Evolutionary conservation across 2,888 invertebrate species (phyloP).

Genomic region (Cecidostiba fungosa): DNA sequence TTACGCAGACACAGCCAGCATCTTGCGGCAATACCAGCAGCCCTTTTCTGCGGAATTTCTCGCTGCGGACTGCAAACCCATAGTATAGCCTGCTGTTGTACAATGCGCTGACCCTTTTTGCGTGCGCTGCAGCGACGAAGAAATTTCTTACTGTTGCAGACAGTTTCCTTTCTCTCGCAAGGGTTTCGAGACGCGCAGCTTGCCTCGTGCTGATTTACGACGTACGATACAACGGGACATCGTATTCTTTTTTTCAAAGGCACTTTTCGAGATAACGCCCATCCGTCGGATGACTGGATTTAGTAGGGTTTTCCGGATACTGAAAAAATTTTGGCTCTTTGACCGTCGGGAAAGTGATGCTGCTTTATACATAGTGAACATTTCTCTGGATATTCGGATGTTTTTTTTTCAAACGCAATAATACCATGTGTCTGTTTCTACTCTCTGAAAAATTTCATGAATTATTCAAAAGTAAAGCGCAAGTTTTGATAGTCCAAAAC

Average conservation of each 20-base stretch:
- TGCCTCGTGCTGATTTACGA: conserved; percentile 64
- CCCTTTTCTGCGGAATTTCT: conserved; percentile 65
- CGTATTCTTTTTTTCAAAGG: conserved; percentile 38
- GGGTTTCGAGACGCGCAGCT: conserved; percentile 22
- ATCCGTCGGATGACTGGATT: neutral
- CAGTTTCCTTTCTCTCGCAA: conserved; percentile 28
- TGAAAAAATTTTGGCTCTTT: neutral
- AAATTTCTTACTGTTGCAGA: conserved; percentile 56
- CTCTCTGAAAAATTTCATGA: too few species aligned
- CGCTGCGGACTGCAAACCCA: conserved; percentile 15
- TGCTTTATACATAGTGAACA: too few species aligned
- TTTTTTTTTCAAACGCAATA: too few species aligned
- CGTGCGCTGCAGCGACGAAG: conserved; percentile 28
- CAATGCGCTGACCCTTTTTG: conserved; percentile 59
- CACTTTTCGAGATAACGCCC: conserved; percentile 30
- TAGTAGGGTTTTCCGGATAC: neutral
- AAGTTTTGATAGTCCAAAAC: too few species aligned
- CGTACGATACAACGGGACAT: conserved; percentile 37
- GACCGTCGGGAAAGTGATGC: neutral
- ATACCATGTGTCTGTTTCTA: too few species aligned
- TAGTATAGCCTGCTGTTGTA: neutral
- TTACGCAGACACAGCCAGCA: conserved; percentile 71
- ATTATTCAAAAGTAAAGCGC: too few species aligned
- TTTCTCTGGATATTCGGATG: too few species aligned
- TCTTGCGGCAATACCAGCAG: conserved; percentile 66